Percentiles rank a stretch among this genome's conserved stretches.
Evolutionary conservation across 2,797 vertebrate genomes (phyloP).

Genomic region (Coluber constrictor): DNA sequence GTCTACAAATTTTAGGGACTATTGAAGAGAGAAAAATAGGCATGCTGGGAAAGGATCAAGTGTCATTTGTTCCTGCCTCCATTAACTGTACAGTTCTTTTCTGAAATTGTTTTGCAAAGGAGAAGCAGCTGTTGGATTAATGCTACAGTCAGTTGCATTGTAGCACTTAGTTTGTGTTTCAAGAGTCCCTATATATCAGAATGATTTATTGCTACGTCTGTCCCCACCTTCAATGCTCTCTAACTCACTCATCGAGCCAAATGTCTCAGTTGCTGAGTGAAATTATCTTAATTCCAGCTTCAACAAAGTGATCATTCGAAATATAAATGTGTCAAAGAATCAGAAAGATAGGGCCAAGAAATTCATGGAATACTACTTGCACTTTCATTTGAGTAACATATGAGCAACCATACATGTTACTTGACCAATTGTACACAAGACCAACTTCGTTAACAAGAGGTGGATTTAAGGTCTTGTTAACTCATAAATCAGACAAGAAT

Average conservation of each 20-base stretch:
- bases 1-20: not conserved
- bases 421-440: not conserved
- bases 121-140: slow-evolving; percentile 5
- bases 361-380: not conserved
- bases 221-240: not conserved
- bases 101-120: not conserved
- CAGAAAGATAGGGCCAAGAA: not conserved
- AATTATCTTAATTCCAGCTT: not conserved
- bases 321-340: not conserved
- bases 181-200: not conserved
- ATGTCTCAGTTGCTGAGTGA: not conserved
- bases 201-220: not conserved
- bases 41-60: not conserved
- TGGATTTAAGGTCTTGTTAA: slow-evolving; percentile 25
- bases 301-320: not conserved
- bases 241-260: not conserved
- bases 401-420: not conserved
- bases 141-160: not conserved
- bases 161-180: not conserved
- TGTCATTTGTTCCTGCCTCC: not conserved
- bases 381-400: not conserved
- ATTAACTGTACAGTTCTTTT: not conserved
- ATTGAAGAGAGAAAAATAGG: not conserved
- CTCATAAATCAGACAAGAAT: slow-evolving; percentile 12
- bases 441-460: not conserved